Conservation (phyloP, 2,113 vertebrate genomes). For the Bubo blakistoni region DNA sequence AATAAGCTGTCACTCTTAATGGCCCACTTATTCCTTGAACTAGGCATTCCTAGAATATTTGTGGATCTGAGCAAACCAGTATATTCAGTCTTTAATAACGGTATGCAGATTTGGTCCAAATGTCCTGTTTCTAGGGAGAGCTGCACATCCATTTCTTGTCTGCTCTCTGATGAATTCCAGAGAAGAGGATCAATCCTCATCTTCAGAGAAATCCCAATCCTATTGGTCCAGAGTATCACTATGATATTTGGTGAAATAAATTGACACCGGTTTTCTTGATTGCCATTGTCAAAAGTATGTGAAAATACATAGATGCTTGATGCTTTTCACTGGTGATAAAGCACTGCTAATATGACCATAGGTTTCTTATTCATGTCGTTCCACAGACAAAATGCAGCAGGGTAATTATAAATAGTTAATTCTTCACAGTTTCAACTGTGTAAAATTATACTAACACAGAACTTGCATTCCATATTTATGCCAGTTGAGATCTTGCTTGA, state of each 20-base stretch:
- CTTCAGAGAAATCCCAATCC: not conserved
- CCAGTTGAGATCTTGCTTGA: not conserved
- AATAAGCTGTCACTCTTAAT: not conserved
- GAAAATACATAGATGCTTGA: not conserved
- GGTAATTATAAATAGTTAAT: not conserved
- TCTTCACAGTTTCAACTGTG: not conserved
- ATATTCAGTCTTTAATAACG: not conserved
- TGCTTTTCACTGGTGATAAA: not conserved
- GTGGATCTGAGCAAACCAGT: not conserved
- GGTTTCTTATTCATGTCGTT: not conserved
- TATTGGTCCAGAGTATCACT: not conserved
- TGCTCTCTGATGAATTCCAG: not conserved
- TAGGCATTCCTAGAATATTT: not conserved
- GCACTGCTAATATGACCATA: not conserved
- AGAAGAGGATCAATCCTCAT: not conserved
- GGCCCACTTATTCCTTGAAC: not conserved
- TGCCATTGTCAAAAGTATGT: not conserved
- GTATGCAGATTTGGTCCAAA: not conserved
- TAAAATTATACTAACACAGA: not conserved
- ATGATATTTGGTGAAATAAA: not conserved
- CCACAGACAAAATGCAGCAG: not conserved
- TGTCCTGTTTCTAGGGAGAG: not conserved
- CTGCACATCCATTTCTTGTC: not conserved
- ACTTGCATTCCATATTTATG: not conserved
- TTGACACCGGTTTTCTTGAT: fast-evolving